A percentile compares a stretch with the other conserved stretches of the same genome.
phyloP scores from a whole-genome alignment of 2,888 invertebrate species.

The Disparrhopalites patrizii region DNA sequence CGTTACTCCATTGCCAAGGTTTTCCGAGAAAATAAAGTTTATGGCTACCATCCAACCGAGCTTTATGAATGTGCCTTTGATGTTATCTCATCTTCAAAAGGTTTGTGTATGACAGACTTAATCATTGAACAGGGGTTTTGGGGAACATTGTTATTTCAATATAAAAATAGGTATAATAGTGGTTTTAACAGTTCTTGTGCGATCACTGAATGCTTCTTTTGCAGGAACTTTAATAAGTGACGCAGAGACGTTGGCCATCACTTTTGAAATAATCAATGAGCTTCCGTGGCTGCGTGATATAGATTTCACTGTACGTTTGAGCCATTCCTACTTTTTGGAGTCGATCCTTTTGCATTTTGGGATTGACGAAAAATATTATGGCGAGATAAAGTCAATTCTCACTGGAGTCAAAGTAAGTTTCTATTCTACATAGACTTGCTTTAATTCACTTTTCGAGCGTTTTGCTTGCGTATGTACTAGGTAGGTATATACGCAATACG shows the following conservation, averaged over 20 bases:
- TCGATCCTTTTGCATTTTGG: conserved; percentile 75
- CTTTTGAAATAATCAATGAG: conserved; percentile 68
- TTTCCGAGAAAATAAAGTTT: conserved; percentile 67
- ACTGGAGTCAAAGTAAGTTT: conserved; percentile 49
- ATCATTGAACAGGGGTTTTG: no score
- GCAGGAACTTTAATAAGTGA: conserved; percentile 70
- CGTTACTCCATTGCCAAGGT: conserved; percentile 84
- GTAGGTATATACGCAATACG: no score
- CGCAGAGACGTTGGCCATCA: conserved; percentile 76
- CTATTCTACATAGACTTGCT: neutral
- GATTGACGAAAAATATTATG: conserved; percentile 60
- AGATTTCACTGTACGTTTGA: conserved; percentile 67
- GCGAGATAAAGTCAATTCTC: conserved; percentile 50
- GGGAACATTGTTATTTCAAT: no score
- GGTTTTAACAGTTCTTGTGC: no score
- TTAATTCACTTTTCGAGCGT: neutral
- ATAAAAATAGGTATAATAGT: no score
- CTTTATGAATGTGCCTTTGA: conserved; percentile 89
- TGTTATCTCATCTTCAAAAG: conserved; percentile 68
- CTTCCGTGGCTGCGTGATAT: conserved; percentile 63
- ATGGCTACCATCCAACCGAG: conserved; percentile 82
- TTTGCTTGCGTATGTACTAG: neutral
- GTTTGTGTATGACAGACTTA: conserved; percentile 1
- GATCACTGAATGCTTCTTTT: conserved; percentile 52
- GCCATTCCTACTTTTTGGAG: conserved; percentile 71